phyloP scores from a whole-genome alignment of 2,797 vertebrate species.

The Chelmon rostratus region DNA sequence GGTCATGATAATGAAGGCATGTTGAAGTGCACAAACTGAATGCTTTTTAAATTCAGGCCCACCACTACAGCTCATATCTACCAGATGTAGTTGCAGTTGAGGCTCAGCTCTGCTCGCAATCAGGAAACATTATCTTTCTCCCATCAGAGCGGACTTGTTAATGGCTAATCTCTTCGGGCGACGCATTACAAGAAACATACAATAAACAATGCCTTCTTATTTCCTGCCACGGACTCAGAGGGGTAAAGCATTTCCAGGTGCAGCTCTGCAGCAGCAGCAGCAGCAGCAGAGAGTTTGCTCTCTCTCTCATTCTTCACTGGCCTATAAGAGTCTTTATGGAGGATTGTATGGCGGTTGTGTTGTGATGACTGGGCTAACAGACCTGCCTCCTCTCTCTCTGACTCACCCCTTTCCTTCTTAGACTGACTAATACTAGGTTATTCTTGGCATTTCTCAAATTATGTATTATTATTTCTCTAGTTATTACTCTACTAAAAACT shows the following conservation, averaged over 20 bases:
- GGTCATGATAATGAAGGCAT: not conserved
- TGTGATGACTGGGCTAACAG: constrained; percentile 51
- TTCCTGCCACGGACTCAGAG: constrained; percentile 65
- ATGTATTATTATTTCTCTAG: too few relatives aligned
- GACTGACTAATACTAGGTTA: not conserved
- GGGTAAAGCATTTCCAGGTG: constrained; percentile 81
- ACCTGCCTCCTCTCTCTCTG: constrained; percentile 11
- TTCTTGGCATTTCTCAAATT: not conserved
- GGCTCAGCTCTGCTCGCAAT: constrained; percentile 21
- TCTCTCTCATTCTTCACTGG: constrained; percentile 15
- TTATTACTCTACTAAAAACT: not conserved
- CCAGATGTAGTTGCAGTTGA: constrained; percentile 35
- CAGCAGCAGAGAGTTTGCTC: constrained; percentile 23
- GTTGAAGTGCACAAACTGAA: not conserved
- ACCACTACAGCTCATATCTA: constrained; percentile 1
- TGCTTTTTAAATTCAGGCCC: not conserved
- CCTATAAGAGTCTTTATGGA: constrained; percentile 47
- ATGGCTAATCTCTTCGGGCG: constrained; percentile 68
- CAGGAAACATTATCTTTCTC: constrained; percentile 38
- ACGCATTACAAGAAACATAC: constrained; percentile 66
- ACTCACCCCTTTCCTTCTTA: constrained; percentile 15
- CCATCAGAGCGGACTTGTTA: constrained; percentile 58
- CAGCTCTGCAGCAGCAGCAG: constrained; percentile 30
- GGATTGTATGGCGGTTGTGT: constrained; percentile 47
- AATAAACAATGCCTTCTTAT: constrained; percentile 77